Conservation (phyloP, 2,888 invertebrate species). For the Eretmocerus hayati region DNA sequence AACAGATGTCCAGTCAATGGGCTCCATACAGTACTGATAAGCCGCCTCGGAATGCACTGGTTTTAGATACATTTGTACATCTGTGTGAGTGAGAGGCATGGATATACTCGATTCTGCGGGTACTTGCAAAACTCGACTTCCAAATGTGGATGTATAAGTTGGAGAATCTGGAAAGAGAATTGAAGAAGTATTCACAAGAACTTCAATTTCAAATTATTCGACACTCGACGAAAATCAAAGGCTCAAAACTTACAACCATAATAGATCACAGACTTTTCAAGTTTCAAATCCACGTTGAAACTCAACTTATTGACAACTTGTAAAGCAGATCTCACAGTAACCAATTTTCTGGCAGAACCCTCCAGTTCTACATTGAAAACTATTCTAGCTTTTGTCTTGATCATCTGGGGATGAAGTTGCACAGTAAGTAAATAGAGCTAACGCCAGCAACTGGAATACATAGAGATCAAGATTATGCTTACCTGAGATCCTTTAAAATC, state of each 20-base stretch:
- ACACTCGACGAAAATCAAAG: not conserved
- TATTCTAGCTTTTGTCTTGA: slow-evolving; percentile 59
- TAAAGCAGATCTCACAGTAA: slow-evolving; percentile 86
- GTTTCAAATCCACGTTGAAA: slow-evolving; percentile 64
- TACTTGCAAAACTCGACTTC: slow-evolving; percentile 37
- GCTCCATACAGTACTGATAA: slow-evolving; percentile 54
- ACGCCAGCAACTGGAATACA: too few species aligned
- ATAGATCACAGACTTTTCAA: slow-evolving; percentile 55
- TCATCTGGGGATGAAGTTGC: slow-evolving; percentile 25
- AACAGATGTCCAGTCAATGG: slow-evolving; percentile 58
- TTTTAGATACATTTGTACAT: slow-evolving; percentile 67
- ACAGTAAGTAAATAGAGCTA: too few species aligned
- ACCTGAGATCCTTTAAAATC: slow-evolving; percentile 32
- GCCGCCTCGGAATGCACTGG: slow-evolving; percentile 54
- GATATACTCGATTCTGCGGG: slow-evolving; percentile 58
- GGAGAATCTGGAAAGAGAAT: slow-evolving; percentile 29
- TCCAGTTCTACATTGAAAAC: slow-evolving; percentile 88
- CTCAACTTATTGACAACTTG: slow-evolving; percentile 70
- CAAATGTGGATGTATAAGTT: slow-evolving; percentile 26
- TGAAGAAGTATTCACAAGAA: too few species aligned
- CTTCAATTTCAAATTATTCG: too few species aligned
- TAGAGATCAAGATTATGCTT: slow-evolving; percentile 7
- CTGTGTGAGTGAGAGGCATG: slow-evolving; percentile 70
- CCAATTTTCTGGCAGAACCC: slow-evolving; percentile 88
- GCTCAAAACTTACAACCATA: slow-evolving; percentile 39